A percentile compares a stretch with the other conserved stretches of the same genome.
phyloP scores from a whole-genome alignment of 2,797 vertebrate species.

The Rhyacichthys aspro region DNA sequence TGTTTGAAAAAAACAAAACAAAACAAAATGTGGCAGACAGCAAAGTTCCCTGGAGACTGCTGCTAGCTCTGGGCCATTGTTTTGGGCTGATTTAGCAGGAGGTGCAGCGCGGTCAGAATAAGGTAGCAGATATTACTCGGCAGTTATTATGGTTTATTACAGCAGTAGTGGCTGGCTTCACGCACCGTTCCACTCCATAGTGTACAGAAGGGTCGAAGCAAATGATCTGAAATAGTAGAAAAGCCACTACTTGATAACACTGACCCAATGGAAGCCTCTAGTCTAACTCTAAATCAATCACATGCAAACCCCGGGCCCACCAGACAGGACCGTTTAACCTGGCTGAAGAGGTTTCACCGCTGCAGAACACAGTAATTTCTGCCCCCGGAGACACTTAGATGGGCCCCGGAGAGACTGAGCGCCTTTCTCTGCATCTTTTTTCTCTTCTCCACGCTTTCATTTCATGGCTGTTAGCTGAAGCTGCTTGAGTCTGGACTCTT shows the following conservation, averaged over 20 bases:
- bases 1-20: conserved; percentile 64
- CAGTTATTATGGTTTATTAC: conserved; percentile 54
- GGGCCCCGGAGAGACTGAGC: conserved; percentile 47
- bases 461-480: conserved; percentile 77
- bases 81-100: conserved; percentile 61
- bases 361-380: conserved; percentile 63
- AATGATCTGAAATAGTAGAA: conserved; percentile 12
- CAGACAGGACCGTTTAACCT: conserved; percentile 41
- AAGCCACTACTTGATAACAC: conserved; percentile 12
- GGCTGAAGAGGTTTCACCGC: conserved; percentile 47
- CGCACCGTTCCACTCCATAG: conserved; percentile 16
- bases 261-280: conserved; percentile 23
- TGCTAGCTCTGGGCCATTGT: conserved; percentile 54
- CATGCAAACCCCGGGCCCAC: conserved; percentile 21
- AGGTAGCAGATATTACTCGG: conserved; percentile 39
- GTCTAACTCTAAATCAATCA: conserved; percentile 42
- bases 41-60: conserved; percentile 49
- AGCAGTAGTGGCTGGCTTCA: conserved; percentile 41
- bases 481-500: conserved; percentile 59
- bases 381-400: conserved; percentile 64
- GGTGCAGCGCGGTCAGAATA: conserved; percentile 42
- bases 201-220: conserved; percentile 23
- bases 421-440: conserved; percentile 62
- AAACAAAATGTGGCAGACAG: conserved; percentile 56
- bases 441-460: conserved; percentile 69